Conservation (phyloP, 1,140 invertebrate genomes). For the Brachionus plicatilis region DNA sequence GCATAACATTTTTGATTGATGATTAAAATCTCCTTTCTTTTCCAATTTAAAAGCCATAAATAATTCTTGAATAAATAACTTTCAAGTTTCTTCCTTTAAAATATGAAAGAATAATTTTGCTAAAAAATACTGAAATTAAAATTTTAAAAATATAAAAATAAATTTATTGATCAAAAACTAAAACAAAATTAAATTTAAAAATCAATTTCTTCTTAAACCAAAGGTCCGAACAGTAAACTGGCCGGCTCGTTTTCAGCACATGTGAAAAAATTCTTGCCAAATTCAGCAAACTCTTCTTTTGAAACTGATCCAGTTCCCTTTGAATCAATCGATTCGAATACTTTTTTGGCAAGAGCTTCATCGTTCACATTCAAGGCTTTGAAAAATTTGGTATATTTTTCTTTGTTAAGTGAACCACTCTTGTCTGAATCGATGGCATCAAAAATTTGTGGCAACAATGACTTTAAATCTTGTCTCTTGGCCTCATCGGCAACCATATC, state of each 20-base stretch:
- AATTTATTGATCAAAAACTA: not conserved
- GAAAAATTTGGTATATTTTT: constrained; percentile 3
- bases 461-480: not conserved
- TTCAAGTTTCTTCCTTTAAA: too few species aligned
- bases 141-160: too few species aligned
- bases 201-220: not conserved
- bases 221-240: constrained; percentile 8
- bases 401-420: not conserved
- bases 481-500: not conserved
- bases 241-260: not conserved
- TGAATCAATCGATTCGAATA: not conserved
- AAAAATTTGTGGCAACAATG: not conserved
- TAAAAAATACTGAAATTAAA: too few species aligned
- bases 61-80: too few species aligned
- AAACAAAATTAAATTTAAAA: not conserved
- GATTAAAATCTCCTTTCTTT: too few species aligned
- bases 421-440: constrained; percentile 32
- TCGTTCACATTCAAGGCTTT: constrained; percentile 28
- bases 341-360: not conserved
- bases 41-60: too few species aligned
- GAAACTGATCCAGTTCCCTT: not conserved
- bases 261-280: constrained; percentile 33
- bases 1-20: too few species aligned
- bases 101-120: too few species aligned
- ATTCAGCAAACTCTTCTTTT: constrained; percentile 11